Evolutionary conservation across 2,888 invertebrate species (phyloP), one percentile per base, ranked within the genome.

Genomic region (Maniola hyperantus): DNA sequence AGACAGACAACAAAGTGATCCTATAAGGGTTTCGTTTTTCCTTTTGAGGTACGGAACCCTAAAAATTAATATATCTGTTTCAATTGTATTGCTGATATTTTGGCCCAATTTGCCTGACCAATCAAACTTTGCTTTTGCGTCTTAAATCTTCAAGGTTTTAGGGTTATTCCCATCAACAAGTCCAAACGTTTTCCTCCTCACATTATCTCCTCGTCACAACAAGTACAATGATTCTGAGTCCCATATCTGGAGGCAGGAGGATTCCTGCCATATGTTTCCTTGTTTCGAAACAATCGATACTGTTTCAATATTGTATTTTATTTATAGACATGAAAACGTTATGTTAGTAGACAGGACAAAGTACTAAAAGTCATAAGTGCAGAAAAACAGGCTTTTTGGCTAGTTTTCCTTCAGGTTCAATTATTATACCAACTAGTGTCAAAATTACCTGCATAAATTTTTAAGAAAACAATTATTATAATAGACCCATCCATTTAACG

Each of bases 271-370:
- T 5, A 44, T 26, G 50, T 51, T 51, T 51, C 50, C 50, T 51
- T 51, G 50, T 51, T 51, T 26, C 11, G 5, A 51, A 20, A 51
- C 50, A 2, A 51, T 51, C 50, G 50, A 51, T 51, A 51, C 13
- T 20, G 50, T 50, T 26, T 51, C 11, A 26, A 6, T 51, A 51
- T 13, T 51, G 20, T 8, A 18, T 50, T 11, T 26, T 51, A 11
- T 20, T 51, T 26, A 11, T 1, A 26, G 50, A 51, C 6, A 51
- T 51, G 26, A 10, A 50, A 51, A 51, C 20, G 8, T 18, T 20
- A 20, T 50, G 11, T 51, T 51, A 51, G 50, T 18, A 51, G 50
- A 51, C 13, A 51, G 50, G 13, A 26, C 13, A 26, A 51, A 20
- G 11, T 51, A 1, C 11, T 5, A 26, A 2, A 18, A 48, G 42